phyloP scores from a whole-genome alignment of 2,113 vertebrate genomes.

The Bostrychus sinensis region DNA sequence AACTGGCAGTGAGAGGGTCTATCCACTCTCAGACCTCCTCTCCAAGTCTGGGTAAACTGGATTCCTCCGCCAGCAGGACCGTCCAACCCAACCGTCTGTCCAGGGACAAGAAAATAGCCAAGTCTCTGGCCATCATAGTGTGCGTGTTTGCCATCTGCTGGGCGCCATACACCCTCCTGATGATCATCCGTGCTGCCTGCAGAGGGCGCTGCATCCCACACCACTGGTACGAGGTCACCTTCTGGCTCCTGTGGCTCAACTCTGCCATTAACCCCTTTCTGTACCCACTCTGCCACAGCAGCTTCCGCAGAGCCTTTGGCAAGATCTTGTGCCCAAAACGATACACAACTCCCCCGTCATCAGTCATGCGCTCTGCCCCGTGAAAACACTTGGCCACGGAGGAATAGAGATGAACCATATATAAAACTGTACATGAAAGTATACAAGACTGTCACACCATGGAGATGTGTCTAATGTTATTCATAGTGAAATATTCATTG shows the following conservation, averaged over 20 bases:
- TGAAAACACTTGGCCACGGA: slow-evolving; percentile 26
- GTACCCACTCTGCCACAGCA: slow-evolving; percentile 86
- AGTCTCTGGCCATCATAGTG: slow-evolving; percentile 84
- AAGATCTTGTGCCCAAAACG: slow-evolving; percentile 73
- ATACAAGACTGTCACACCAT: slow-evolving; percentile 6
- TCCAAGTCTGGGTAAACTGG: slow-evolving; percentile 57
- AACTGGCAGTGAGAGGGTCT: slow-evolving; percentile 60
- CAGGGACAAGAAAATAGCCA: slow-evolving; percentile 84
- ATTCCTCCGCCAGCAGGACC: slow-evolving; percentile 60
- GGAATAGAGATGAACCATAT: slow-evolving; percentile 16
- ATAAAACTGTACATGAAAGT: slow-evolving; percentile 17
- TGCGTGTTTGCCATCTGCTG: slow-evolving; percentile 85
- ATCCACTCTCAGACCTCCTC: slow-evolving; percentile 64
- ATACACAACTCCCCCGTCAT: slow-evolving; percentile 49
- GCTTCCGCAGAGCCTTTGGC: slow-evolving; percentile 83
- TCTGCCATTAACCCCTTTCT: slow-evolving; percentile 87
- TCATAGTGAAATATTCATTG: not conserved
- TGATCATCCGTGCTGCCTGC: slow-evolving; percentile 80
- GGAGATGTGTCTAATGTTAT: not conserved
- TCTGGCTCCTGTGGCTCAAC: slow-evolving; percentile 91
- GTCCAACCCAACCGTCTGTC: slow-evolving; percentile 73
- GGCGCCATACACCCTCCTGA: slow-evolving; percentile 85
- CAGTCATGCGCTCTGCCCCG: slow-evolving; percentile 53
- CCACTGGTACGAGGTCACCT: slow-evolving; percentile 81
- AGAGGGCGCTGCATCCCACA: slow-evolving; percentile 57